Base-by-base conservation (phyloP, 1,140 invertebrate genomes). In the Polypedilum vanderplanki region DNA sequence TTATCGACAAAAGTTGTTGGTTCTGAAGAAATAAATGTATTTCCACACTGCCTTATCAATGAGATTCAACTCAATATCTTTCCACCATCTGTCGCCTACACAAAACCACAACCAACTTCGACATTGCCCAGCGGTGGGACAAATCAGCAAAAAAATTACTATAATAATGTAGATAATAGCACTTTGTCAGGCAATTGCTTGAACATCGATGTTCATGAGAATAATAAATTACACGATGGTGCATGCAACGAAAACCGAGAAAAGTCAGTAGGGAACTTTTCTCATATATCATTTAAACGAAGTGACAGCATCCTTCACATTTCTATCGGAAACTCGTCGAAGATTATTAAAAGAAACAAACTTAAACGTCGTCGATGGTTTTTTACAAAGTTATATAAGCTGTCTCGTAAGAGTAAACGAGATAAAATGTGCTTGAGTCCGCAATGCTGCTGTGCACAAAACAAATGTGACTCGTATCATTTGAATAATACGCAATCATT, bases 41-140 rank as follows among this genome's bases (percentile, higher is more conserved):
- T 70, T 22, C 65, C 65, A 18, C 17, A 70, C 65, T 70, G 17
- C 17, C 9, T 18, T 70, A 70, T 70, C 9, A 70, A 70, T 70
- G 65, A 70, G 18, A 70, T 70, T 22, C 65, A 70, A 8, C 65
- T 70, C 7, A 70, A 70, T 70, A 70, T 70, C n/a, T 70, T 70
- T 70, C 65, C 65, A 7, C 65, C 17, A 70, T 70, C 65, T 20
- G 20, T 7, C 17, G 10, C 17, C 7, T 70, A 22, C 20, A 10
- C 17, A 2, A 22, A 18, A 70, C 3, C 65, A 18, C 1, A 17
- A 20, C 8, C 65, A 0, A 20, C 20, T 1, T 10, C 46, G 8
- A 57, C 10, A 9, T 57, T 57, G 10, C 46, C 3, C 46, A 57
- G 46, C 46, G n/a, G 46, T 12, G n/a, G 10, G 46, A 15, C 1